Percentiles rank a stretch among this genome's conserved stretches.
phyloP scores from a whole-genome alignment of 2,113 vertebrate genomes.

The Lepus timidus region DNA sequence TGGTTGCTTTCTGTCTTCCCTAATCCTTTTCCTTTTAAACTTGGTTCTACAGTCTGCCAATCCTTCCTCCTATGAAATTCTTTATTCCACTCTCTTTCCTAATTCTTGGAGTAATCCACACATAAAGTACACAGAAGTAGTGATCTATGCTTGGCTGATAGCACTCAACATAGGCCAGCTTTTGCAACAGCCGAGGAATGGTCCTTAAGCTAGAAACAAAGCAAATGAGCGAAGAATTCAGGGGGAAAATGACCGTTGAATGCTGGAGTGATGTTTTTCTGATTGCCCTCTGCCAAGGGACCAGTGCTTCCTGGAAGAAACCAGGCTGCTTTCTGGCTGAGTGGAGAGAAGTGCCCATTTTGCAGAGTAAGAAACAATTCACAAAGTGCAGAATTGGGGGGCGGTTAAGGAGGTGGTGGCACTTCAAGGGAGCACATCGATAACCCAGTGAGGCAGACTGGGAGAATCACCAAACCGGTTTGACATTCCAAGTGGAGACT shows the following conservation, averaged over 20 bases:
- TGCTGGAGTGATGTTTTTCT: not conserved
- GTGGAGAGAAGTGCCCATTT: not conserved
- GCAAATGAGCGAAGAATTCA: not conserved
- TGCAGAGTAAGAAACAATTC: not conserved
- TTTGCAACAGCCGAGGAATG: not conserved
- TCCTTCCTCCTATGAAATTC: not conserved
- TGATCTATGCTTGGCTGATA: not conserved
- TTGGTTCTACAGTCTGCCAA: not conserved
- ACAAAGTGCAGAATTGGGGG: not conserved
- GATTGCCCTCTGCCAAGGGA: not conserved
- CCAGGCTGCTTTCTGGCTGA: not conserved
- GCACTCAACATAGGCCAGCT: not conserved
- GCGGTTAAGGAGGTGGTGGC: no score
- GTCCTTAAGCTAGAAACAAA: constrained; percentile 27
- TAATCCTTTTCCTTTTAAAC: not conserved
- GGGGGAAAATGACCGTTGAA: not conserved
- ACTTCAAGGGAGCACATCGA: not conserved
- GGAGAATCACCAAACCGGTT: not conserved
- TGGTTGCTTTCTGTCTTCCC: constrained; percentile 47
- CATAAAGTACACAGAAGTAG: not conserved
- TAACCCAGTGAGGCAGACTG: not conserved
- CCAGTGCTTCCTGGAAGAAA: not conserved
- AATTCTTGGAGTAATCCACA: not conserved
- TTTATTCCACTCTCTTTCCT: not conserved
- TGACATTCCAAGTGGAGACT: accelerated